Base-by-base conservation (phyloP, 1,140 invertebrate species). In the Drosophila takahashii region DNA sequence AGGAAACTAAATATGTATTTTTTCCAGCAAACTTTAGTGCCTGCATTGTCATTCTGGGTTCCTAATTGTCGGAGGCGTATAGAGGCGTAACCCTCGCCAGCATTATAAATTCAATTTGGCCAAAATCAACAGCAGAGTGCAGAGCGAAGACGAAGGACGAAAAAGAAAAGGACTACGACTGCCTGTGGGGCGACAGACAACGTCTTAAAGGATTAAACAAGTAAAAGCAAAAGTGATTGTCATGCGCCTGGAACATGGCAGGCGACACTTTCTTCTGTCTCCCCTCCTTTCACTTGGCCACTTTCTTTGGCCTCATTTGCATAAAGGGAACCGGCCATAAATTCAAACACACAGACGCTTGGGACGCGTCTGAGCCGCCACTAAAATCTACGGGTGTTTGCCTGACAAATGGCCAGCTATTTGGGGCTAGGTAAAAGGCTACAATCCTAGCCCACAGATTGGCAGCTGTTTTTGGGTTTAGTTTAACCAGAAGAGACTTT, bases 291-390 rank as follows among this genome's bases (percentile, higher is more conserved):
- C 48, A 45, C 42, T 42, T 27, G 52, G 52, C 29, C 29, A 45
- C 37, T 18, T 47, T 41, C 36, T 26, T 16, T 15, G 9, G 79
- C 65, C 69, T 72, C 84, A 86, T 86, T 86, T 86, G 71, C 81
- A 86, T 86, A 86, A 84, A 87, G 66, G 76, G 72, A 76, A 76
- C 69, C 70, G 74, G 74, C 81, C 61, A 81, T 86, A 87, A 81
- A 87, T 86, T 81, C 62, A 48, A 48, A 18, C 50, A 47, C 52
- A 56, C 81, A 83, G 79, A 83, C 79, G 47, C 51, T 70, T 50
- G 56, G 51, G 34, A 53, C 36, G 47, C 50, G 52, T 48, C 66
- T 51, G 41, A 60, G 64, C 42, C 45, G 45, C 29, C 48, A 45
- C 15, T 50, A 50, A 26, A 41, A 32, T 48, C 67, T 70, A 37